Conservation (phyloP, 2,113 vertebrate species). For the Puntigrus tetrazona region DNA sequence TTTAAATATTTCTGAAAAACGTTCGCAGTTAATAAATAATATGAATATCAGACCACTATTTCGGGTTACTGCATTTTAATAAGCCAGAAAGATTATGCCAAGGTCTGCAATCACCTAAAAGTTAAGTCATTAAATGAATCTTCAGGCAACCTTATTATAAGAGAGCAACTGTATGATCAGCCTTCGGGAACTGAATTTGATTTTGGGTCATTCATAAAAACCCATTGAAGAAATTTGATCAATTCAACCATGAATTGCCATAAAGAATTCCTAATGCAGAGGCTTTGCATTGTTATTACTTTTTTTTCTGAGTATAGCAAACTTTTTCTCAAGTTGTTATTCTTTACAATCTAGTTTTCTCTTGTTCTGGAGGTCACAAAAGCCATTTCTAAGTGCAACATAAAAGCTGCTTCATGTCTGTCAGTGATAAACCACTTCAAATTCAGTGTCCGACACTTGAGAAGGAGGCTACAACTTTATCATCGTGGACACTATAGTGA, state of each 20-base stretch:
- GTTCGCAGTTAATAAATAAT: not conserved
- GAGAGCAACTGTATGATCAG: not conserved
- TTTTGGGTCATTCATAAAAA: not conserved
- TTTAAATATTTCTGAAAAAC: not conserved
- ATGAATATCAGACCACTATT: not conserved
- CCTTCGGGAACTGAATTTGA: not conserved
- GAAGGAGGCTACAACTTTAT: not conserved
- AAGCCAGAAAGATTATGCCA: not conserved
- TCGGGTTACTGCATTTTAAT: not conserved
- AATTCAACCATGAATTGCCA: not conserved
- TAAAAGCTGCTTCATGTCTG: slow-evolving; percentile 8
- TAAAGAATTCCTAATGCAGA: not conserved
- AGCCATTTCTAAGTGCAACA: not conserved
- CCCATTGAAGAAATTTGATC: not conserved
- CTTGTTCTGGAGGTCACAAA: slow-evolving; percentile 13
- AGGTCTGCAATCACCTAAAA: not conserved
- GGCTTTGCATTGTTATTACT: not conserved
- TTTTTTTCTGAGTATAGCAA: not conserved
- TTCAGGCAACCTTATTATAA: not conserved
- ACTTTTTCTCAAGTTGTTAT: not conserved
- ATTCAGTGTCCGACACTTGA: not conserved
- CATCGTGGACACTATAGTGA: not conserved
- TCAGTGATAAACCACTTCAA: slow-evolving; percentile 4
- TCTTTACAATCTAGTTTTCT: not conserved
- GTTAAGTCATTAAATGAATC: not conserved